phyloP scores from a whole-genome alignment of 2,797 vertebrate species.

The Smutsia gigantea region DNA sequence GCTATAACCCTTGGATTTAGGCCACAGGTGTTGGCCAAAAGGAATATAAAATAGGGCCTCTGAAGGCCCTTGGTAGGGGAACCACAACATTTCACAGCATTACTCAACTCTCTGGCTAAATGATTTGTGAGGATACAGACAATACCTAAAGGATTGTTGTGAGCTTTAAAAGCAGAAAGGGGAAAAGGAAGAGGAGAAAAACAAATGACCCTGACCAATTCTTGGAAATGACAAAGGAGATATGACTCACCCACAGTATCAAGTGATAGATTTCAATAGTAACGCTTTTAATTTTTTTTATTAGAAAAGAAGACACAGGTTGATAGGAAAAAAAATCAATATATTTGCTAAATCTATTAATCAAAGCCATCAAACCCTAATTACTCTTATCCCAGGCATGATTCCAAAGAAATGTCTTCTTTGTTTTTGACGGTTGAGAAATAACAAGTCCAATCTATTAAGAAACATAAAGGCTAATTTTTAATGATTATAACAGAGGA shows the following conservation, averaged over 20 bases:
- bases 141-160: not conserved
- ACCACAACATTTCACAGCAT: not conserved
- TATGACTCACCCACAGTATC: not conserved
- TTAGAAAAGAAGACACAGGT: not conserved
- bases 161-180: constrained; percentile 8
- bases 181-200: constrained; percentile 26
- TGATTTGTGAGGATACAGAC: not conserved
- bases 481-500: not conserved
- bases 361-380: not conserved
- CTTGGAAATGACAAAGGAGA: not conserved
- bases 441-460: not conserved
- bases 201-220: not conserved
- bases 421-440: not conserved
- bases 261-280: not conserved
- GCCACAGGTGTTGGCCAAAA: not conserved
- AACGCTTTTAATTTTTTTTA: not conserved
- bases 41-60: not conserved
- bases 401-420: not conserved
- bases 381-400: not conserved
- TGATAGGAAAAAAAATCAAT: not conserved
- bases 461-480: not conserved
- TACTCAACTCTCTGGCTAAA: not conserved
- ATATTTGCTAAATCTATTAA: not conserved
- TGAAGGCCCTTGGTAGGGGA: not conserved
- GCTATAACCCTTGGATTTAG: not conserved